phyloP scores from a whole-genome alignment of 2,797 vertebrate species.

The Catharus ustulatus region DNA sequence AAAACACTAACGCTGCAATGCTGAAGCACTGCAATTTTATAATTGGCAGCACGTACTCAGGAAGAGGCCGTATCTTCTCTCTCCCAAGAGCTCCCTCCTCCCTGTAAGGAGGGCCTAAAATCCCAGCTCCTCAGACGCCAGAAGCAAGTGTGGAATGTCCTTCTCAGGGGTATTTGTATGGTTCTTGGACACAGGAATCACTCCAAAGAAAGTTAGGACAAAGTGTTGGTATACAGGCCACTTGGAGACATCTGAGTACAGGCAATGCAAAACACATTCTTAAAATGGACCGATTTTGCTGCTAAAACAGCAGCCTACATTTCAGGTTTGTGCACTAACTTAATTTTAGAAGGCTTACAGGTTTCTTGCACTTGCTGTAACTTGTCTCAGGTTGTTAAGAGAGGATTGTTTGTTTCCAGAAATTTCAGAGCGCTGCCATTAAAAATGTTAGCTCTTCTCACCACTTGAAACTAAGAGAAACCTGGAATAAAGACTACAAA shows the following conservation, averaged over 20 bases:
- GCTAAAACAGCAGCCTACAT: constrained; percentile 51
- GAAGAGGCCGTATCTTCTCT: neutral
- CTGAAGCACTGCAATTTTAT: neutral
- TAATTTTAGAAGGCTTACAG: constrained; percentile 67
- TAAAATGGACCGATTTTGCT: constrained; percentile 28
- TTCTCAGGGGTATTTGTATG: neutral
- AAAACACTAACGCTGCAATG: constrained; percentile 10
- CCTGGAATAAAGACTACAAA: neutral
- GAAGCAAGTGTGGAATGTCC: neutral
- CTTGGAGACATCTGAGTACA: neutral
- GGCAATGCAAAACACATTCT: constrained; percentile 36
- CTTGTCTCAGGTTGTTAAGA: constrained; percentile 32
- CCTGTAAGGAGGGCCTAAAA: neutral
- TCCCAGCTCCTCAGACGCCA: neutral
- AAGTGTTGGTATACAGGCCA: neutral
- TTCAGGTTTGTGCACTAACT: constrained; percentile 66
- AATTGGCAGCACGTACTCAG: neutral
- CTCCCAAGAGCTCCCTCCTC: neutral
- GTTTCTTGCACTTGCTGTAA: constrained; percentile 61
- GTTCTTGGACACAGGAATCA: neutral
- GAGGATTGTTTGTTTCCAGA: constrained; percentile 57
- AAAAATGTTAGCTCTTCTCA: constrained; percentile 12
- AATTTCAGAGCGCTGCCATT: constrained; percentile 36
- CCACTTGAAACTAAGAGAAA: neutral
- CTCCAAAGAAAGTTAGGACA: neutral